Evolutionary conservation across 2,797 vertebrate genomes (phyloP).

Genomic region (Scolopax rusticola): DNA sequence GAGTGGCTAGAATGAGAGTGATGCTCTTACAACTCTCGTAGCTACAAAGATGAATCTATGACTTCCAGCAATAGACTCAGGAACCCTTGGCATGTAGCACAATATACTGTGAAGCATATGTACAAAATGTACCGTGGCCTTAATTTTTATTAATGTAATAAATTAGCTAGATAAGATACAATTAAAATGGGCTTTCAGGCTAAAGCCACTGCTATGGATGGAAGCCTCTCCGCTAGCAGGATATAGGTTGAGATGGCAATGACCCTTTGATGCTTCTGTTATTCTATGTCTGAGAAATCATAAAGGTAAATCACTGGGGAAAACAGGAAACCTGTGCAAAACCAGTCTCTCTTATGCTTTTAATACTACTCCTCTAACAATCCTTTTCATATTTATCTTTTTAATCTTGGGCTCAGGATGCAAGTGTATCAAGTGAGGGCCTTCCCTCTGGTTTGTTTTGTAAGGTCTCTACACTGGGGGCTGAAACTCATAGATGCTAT

Average conservation of each 20-base stretch:
- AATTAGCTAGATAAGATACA: neutral
- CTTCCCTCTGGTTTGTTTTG: neutral
- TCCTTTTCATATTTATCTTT: neutral
- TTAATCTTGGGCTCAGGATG: neutral
- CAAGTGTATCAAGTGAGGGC: neutral
- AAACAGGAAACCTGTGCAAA: neutral
- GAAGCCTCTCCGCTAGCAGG: neutral
- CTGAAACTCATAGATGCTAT: neutral
- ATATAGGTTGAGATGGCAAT: neutral
- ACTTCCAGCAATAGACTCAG: neutral
- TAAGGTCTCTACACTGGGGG: neutral
- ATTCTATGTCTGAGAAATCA: neutral
- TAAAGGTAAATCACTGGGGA: neutral
- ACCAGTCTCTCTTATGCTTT: neutral
- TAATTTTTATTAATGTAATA: constrained; percentile 6
- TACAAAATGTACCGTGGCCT: neutral
- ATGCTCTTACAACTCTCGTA: neutral
- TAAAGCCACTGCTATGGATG: neutral
- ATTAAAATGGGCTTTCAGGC: neutral
- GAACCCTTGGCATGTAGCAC: neutral
- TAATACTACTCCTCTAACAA: neutral
- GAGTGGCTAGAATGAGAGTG: neutral
- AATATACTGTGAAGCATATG: neutral
- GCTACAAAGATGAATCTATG: neutral
- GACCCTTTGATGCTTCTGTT: neutral